Base-by-base conservation (phyloP, 35 echinoderm and acorn worm species). In the Lytechinus pictus region DNA sequence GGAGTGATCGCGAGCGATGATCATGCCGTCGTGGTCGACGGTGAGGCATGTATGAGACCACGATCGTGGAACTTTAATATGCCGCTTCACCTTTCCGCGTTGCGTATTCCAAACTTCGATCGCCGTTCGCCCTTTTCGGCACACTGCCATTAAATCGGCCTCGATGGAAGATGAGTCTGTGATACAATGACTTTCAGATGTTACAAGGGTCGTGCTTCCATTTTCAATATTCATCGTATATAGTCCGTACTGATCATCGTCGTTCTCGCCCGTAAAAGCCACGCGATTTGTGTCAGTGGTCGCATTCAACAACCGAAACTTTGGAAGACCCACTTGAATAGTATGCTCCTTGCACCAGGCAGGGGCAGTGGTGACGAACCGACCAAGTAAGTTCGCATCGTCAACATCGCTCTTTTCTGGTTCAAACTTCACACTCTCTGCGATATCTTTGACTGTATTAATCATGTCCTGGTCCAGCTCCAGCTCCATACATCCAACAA, bases 331-430 rank as follows among this genome's bases (percentile, higher is more conserved):
- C 16, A 93, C 92, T 55, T 93, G 92, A 54, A 93, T 93, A n/a
- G 52, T 93, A 11, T 57, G 52, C 13, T 6, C 53, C 92, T 93
- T 93, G 92, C 92, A 93, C 92, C 92, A 93, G 10, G 92, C 52
- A 54, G 92, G 92, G 9, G 92, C 92, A 27, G 92, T 93, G 53
- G 92, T 93, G 27, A 93, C 92, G 53, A 93, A 57, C 92, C 55
- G 16, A 7, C 92, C 92, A 6, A 93, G 54, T 28, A 93, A 54
- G n/a, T n/a, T 53, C 52, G 9, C 12, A 8, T 27, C 28, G 16
- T 93, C 92, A 55, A 33, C 53, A 28, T 54, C 92, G 55, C 92
- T 93, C 52, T 44, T 55, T 16, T 93, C 92, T 14, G 53, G 27
- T 21, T 93, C 53, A 27, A 93, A 93, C 53, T 93, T 93, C 55